phyloP scores from a whole-genome alignment of 2,888 invertebrate species.

The Eupithecia exiguata region DNA sequence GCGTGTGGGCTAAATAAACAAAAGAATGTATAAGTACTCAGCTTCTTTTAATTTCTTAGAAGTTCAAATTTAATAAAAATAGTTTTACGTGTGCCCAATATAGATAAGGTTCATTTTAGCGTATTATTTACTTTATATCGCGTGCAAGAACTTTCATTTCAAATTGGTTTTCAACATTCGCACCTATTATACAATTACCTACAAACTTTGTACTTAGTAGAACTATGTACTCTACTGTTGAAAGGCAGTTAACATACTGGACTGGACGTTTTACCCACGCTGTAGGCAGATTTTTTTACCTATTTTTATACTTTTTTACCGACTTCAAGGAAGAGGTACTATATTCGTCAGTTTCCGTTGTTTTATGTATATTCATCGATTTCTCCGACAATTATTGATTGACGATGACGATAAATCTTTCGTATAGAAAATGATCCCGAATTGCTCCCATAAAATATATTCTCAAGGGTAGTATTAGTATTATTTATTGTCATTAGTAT shows the following conservation, averaged over 20 bases:
- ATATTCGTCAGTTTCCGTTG: too few relatives aligned
- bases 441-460: too few relatives aligned
- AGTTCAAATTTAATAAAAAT: not conserved
- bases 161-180: conserved; percentile 4
- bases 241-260: not conserved
- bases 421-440: too few relatives aligned
- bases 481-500: too few relatives aligned
- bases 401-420: too few relatives aligned
- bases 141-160: conserved; percentile 12
- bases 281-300: not conserved
- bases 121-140: not conserved
- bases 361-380: too few relatives aligned
- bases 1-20: conserved; percentile 21
- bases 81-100: not conserved
- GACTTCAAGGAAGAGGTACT: too few relatives aligned
- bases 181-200: conserved; percentile 15
- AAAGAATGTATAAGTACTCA: conserved; percentile 5
- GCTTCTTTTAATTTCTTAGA: conserved; percentile 3
- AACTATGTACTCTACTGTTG: not conserved
- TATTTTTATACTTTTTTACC: not conserved
- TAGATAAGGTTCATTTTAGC: conserved; percentile 2
- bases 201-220: not conserved
- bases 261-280: not conserved
- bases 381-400: too few relatives aligned
- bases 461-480: too few relatives aligned